A percentile compares a stretch with the other conserved stretches of the same genome.
Conservation (phyloP, 2,888 invertebrate species). For the Cistogaster globosa region DNA sequence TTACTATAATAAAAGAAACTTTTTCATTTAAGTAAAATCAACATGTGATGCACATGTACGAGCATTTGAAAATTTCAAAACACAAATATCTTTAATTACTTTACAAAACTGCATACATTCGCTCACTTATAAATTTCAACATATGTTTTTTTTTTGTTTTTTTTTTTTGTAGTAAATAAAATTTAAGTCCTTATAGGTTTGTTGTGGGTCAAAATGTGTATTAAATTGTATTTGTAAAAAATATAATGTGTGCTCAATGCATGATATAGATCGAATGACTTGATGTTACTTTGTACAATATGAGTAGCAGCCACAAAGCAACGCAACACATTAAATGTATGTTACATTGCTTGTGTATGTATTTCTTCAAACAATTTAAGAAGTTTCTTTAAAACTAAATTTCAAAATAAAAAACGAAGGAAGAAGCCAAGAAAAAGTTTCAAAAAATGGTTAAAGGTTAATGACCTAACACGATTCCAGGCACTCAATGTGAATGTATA, state of each 20-base stretch:
- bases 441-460: constrained; percentile 49
- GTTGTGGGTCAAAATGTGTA: constrained; percentile 32
- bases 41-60: constrained; percentile 19
- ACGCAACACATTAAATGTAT: background rate
- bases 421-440: constrained; percentile 40
- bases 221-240: background rate
- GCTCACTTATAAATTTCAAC: background rate
- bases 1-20: constrained; percentile 8
- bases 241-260: background rate
- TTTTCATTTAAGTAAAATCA: constrained; percentile 1
- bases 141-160: background rate
- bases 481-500: constrained; percentile 37
- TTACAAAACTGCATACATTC: constrained; percentile 6
- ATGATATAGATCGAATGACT: constrained; percentile 10
- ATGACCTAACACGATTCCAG: constrained; percentile 52
- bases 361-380: constrained; percentile 43
- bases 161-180: background rate
- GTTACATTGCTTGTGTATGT: constrained; percentile 19
- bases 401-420: constrained; percentile 32
- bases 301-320: background rate
- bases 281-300: constrained; percentile 6
- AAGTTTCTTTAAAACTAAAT: constrained; percentile 20
- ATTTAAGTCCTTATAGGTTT: constrained; percentile 29
- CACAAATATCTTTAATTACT: constrained; percentile 9
- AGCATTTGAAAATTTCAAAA: background rate